Conservation (phyloP, 2,113 vertebrate species). For the Heliornis fulica region DNA sequence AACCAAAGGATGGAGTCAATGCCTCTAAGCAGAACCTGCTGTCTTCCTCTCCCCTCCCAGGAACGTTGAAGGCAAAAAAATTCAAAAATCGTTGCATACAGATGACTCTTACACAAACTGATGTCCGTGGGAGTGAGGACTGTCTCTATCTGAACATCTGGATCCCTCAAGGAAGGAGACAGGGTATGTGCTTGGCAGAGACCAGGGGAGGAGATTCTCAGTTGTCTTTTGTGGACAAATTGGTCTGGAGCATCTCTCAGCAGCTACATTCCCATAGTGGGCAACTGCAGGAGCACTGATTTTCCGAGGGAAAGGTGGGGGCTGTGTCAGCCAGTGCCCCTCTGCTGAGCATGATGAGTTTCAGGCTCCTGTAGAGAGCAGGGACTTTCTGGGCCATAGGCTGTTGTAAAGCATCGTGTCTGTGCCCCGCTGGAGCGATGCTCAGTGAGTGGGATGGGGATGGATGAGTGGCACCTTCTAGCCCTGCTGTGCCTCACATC, state of each 20-base stretch:
- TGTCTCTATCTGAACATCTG: constrained; percentile 97
- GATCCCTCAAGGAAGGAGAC: constrained; percentile 81
- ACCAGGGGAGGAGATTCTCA: not conserved
- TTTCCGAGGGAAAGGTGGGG: not conserved
- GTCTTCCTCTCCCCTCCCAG: constrained; percentile 45
- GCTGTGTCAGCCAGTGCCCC: not conserved
- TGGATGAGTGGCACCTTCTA: not conserved
- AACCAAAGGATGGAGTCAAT: not conserved
- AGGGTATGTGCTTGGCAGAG: constrained; percentile 40
- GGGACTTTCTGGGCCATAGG: not conserved
- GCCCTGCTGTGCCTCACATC: not conserved
- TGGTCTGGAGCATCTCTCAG: not conserved
- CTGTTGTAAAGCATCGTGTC: not conserved
- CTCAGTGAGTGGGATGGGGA: not conserved
- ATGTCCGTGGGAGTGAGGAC: constrained; percentile 79
- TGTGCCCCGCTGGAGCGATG: not conserved
- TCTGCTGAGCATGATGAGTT: not conserved
- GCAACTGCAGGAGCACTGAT: not conserved
- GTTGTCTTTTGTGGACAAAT: not conserved
- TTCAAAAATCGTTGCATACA: constrained; percentile 83
- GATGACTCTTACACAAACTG: constrained; percentile 70
- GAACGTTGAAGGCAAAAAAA: constrained; percentile 75
- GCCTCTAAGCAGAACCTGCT: not conserved
- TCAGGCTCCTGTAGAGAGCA: not conserved
- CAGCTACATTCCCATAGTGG: not conserved